These are phyloP conservation scores for Oreochromis tanganicae DNA, from an alignment of 2,113 vertebrate genomes.

Conservation along the genomic window DNA sequence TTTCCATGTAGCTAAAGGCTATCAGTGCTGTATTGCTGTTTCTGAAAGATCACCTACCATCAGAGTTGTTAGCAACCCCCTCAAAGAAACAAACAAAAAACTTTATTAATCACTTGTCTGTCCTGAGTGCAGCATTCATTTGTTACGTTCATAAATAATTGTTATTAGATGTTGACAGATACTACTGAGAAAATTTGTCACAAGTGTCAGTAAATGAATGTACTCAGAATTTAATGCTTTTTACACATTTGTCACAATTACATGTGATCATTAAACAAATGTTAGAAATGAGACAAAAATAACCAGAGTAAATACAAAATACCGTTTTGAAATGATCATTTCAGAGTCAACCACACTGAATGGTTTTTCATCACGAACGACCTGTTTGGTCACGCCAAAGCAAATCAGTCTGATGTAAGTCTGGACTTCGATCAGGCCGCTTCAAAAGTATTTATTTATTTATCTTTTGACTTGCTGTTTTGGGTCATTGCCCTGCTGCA, in stretches of 20 bases:
- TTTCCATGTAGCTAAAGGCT: neutral
- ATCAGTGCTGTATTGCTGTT: neutral
- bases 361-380: neutral
- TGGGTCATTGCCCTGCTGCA: neutral
- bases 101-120: neutral
- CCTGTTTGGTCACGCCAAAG: neutral
- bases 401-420: neutral
- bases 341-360: neutral
- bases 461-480: neutral
- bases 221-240: neutral
- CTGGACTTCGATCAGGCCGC: neutral
- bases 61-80: neutral
- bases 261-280: neutral
- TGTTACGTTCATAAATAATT: neutral
- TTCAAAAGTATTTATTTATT: neutral
- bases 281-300: neutral
- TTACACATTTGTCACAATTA: neutral
- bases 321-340: neutral
- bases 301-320: neutral
- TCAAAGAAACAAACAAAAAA: neutral
- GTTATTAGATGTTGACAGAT: neutral
- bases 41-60: neutral
- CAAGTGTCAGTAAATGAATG: neutral
- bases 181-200: neutral
- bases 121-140: neutral